A percentile compares a stretch with the other conserved stretches of the same genome.
Conservation (phyloP, 2,113 vertebrate species). For the Ciconia stormi region DNA sequence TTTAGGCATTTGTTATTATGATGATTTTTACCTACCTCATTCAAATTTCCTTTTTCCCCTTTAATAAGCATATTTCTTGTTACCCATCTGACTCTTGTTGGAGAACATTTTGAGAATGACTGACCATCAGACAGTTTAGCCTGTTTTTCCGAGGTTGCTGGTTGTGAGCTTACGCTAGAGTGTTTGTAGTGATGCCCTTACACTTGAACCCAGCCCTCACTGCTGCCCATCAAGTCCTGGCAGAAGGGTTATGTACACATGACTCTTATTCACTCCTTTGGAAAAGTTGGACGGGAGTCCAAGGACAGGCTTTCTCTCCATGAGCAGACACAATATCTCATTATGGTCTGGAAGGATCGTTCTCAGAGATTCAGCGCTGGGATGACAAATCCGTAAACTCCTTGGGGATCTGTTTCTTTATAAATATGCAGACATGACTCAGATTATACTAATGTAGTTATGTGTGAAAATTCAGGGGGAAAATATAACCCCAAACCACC, state of each 20-base stretch:
- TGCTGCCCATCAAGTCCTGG: neutral
- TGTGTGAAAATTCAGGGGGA: conserved; percentile 33
- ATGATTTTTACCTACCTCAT: neutral
- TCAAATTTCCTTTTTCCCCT: neutral
- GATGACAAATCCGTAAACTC: conserved; percentile 2
- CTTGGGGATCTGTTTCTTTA: conserved; percentile 22
- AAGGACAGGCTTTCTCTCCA: neutral
- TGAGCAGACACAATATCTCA: neutral
- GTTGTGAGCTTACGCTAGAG: neutral
- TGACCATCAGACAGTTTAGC: neutral
- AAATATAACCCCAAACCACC: conserved; percentile 25
- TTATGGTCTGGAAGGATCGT: neutral
- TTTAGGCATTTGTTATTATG: neutral
- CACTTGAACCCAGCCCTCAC: neutral
- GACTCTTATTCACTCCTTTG: neutral
- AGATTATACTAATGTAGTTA: conserved; percentile 6
- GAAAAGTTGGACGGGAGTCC: neutral
- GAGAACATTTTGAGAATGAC: neutral
- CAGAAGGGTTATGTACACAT: neutral
- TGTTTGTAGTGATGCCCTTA: neutral
- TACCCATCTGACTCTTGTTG: neutral
- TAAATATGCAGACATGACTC: conserved; percentile 31
- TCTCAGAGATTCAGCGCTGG: neutral
- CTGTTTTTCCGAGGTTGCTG: neutral
- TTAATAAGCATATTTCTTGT: neutral